Evolutionary conservation across 1,140 invertebrate species (phyloP).

Genomic region (Drosophila quadrilineata): DNA sequence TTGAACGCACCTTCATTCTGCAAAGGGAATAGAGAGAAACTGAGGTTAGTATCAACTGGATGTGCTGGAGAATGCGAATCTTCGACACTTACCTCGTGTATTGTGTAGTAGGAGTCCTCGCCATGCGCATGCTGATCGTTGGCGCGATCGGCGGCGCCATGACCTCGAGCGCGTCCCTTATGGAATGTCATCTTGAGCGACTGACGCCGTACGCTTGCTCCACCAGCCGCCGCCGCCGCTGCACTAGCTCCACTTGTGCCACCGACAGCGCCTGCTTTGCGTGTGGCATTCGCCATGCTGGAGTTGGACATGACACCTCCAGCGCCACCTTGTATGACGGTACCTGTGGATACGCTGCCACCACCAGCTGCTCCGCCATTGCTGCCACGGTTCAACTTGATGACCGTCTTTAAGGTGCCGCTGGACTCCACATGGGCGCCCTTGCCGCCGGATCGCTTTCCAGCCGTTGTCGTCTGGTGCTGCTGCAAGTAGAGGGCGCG

Average conservation of each 20-base stretch:
- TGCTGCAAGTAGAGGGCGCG: slow-evolving; percentile 47
- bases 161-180: slow-evolving; percentile 85
- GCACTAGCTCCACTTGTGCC: slow-evolving; percentile 14
- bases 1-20: slow-evolving; percentile 79
- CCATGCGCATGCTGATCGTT: slow-evolving; percentile 82
- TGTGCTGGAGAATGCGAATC: background rate
- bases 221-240: slow-evolving; percentile 30
- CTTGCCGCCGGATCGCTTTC: slow-evolving; percentile 36
- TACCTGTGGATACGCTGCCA: slow-evolving; percentile 53
- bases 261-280: slow-evolving; percentile 44
- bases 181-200: slow-evolving; percentile 91
- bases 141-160: slow-evolving; percentile 82
- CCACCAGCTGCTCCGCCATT: slow-evolving; percentile 45
- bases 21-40: slow-evolving; percentile 8
- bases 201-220: slow-evolving; percentile 81
- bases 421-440: slow-evolving; percentile 83
- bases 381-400: slow-evolving; percentile 85
- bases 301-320: slow-evolving; percentile 75
- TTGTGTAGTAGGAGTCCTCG: slow-evolving; percentile 87
- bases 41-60: background rate
- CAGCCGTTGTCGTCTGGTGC: slow-evolving; percentile 52
- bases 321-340: slow-evolving; percentile 48
- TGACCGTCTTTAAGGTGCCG: slow-evolving; percentile 90
- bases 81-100: slow-evolving; percentile 86
- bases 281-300: slow-evolving; percentile 75